Conservation (phyloP, 1,140 invertebrate species). For the Pseudomyrmex gracilis region DNA sequence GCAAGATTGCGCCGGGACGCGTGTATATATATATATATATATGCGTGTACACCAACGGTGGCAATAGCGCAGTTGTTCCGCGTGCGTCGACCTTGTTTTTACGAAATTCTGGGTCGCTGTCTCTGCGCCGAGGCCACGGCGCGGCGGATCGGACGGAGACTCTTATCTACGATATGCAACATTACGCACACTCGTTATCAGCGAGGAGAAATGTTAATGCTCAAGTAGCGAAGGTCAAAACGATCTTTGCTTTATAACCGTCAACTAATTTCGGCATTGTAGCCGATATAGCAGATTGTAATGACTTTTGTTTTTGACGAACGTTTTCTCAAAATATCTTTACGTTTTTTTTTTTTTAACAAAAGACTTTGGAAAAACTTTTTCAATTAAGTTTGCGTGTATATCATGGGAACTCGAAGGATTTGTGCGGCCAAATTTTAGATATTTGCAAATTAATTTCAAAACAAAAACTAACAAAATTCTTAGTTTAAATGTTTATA, state of each 20-base stretch:
- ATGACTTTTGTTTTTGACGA: background rate
- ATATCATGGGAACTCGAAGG: background rate
- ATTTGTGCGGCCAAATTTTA: too few relatives aligned
- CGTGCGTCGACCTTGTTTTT: conserved; percentile 59
- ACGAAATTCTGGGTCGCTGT: conserved; percentile 55
- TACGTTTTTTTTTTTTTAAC: background rate
- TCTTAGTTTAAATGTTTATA: too few relatives aligned
- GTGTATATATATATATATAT: conserved; percentile 14
- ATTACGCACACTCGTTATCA: conserved; percentile 44
- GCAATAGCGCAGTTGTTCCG: conserved; percentile 32
- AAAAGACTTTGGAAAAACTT: background rate
- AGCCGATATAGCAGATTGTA: background rate
- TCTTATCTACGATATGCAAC: conserved; percentile 44
- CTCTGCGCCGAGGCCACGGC: background rate
- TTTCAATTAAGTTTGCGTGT: background rate
- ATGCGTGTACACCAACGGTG: background rate
- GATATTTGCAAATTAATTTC: too few relatives aligned
- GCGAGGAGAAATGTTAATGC: conserved; percentile 27
- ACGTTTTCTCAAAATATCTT: background rate
- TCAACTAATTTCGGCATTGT: conserved; percentile 26
- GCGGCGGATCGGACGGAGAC: background rate
- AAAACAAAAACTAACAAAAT: too few relatives aligned
- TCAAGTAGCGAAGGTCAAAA: conserved; percentile 40
- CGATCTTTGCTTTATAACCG: conserved; percentile 14
- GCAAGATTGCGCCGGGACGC: background rate